Evolutionary conservation across 2,113 vertebrate genomes (phyloP), one percentile per base, ranked within the genome.

Genomic region (Donacobius atricapilla): DNA sequence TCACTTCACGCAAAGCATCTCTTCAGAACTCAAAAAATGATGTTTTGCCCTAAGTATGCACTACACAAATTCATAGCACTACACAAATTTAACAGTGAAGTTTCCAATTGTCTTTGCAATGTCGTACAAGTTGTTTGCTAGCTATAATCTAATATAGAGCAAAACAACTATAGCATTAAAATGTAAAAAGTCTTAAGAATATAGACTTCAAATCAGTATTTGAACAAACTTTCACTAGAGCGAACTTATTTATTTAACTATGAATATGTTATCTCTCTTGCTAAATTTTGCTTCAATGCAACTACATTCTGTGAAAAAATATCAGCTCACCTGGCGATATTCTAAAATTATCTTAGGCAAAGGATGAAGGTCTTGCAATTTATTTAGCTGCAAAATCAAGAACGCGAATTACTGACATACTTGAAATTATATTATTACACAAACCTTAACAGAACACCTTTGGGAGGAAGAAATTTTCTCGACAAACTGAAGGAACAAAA

Each of bases 301-400:
- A 47, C 10, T 23, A 47, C 14, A 14, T 16, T 27, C 44, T 35
- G 23, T 25, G 68, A 60, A 42, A 39, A 76, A 63, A 15, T 18
- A 63, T 12, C 39, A 64, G 25, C 97, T 94, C 91, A 99, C 99
- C 98, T 98, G 99, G 75, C 99, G 98, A 82, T 99, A 98, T 91
- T 99, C 98, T 75, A 99, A 93, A 93, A 99, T 98, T 76, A 99
- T 98, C 97, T 98, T 99, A 31, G 99, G 99, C 76, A 99, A 97
- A 30, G 99, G 98, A 95, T 99, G 99, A 71, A 99, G 97, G 83
- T 98, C 98, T 97, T 98, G 98, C 42, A 99, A 98, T 91, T 98
- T 98, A 69, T 97, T 96, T 75, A 99, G 93, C 99, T 99, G 66
- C 42, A 97, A 97, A 96, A 82, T 50, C 64, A 71, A 73, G 27